Percentiles rank a stretch among this genome's conserved stretches.
phyloP scores from a whole-genome alignment of 2,113 vertebrate genomes.

The Diglossa brunneiventris region DNA sequence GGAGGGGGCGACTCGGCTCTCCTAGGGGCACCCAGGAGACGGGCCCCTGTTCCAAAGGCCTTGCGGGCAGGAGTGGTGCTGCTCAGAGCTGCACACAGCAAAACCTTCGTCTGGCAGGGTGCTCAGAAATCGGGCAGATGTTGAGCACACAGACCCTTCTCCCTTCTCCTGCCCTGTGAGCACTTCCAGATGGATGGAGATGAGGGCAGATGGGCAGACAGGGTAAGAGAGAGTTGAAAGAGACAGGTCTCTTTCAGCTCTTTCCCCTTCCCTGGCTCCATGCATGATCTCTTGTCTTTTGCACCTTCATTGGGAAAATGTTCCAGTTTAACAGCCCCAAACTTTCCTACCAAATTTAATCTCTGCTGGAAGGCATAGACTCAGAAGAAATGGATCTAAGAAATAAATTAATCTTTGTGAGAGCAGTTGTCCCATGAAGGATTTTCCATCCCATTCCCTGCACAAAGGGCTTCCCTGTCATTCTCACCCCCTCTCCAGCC shows the following conservation, averaged over 20 bases:
- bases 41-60: neutral
- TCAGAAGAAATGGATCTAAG: neutral
- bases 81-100: neutral
- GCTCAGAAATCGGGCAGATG: neutral
- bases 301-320: neutral
- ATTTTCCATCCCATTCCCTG: neutral
- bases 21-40: neutral
- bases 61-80: neutral
- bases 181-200: neutral
- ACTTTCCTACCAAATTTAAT: neutral
- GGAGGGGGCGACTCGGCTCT: neutral
- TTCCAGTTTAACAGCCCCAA: neutral
- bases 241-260: neutral
- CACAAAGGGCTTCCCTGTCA: neutral
- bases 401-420: neutral
- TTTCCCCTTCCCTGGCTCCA: neutral
- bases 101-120: neutral
- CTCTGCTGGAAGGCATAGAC: neutral
- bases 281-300: neutral
- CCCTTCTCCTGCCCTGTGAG: neutral
- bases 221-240: too few species aligned
- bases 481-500: neutral
- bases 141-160: neutral
- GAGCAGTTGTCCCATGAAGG: neutral
- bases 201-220: neutral